phyloP scores from a whole-genome alignment of 2,797 vertebrate species.

The Toxotes lorentzi region DNA sequence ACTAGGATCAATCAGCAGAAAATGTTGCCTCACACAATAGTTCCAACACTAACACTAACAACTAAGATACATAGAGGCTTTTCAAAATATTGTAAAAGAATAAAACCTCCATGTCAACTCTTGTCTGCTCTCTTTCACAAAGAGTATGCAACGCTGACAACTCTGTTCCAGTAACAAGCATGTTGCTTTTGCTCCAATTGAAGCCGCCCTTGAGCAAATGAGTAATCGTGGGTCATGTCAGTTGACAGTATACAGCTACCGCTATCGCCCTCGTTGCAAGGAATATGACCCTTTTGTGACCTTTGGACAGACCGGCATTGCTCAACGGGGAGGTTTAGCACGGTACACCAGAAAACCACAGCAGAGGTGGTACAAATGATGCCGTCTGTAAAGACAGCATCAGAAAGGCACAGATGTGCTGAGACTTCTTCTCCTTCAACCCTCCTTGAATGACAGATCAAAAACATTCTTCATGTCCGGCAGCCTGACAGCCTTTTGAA shows the following conservation, averaged over 20 bases:
- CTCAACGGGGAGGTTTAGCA: constrained; percentile 2
- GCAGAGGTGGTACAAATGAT: constrained; percentile 17
- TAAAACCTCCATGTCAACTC: background rate
- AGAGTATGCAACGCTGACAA: background rate
- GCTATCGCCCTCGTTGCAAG: background rate
- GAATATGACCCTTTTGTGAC: constrained; percentile 3
- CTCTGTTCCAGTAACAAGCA: background rate
- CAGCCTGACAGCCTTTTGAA: constrained; percentile 3
- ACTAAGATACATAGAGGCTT: constrained; percentile 9
- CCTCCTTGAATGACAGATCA: constrained; percentile 31
- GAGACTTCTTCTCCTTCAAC: constrained; percentile 39
- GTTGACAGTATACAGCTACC: background rate
- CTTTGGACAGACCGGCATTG: constrained; percentile 7
- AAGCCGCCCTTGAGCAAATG: constrained; percentile 26
- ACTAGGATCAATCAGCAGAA: constrained; percentile 8
- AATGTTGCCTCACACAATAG: background rate
- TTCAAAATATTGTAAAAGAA: background rate
- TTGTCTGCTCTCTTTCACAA: background rate
- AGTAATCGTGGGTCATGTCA: constrained; percentile 11
- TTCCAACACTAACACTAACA: background rate
- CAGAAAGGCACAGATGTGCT: constrained; percentile 11
- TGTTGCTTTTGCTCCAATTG: constrained; percentile 7
- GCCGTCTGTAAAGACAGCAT: constrained; percentile 7
- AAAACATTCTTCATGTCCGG: constrained; percentile 19
- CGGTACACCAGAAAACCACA: constrained; percentile 2